phyloP scores from a whole-genome alignment of 2,888 invertebrate genomes.

The Nezara viridula region DNA sequence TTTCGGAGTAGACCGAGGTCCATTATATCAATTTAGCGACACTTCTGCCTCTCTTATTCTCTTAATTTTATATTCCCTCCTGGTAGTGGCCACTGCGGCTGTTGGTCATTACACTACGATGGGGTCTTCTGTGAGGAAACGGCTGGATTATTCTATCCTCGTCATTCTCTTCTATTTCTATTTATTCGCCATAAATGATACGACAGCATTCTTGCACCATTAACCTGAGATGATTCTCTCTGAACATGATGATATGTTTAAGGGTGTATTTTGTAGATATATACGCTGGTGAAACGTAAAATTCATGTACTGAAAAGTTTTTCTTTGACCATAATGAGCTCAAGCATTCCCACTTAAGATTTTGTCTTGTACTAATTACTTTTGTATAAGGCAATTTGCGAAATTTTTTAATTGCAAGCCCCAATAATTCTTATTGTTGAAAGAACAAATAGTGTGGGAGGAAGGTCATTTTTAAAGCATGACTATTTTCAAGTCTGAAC shows the following conservation, averaged over 20 bases:
- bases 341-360: too few relatives aligned
- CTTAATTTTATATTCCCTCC: slow-evolving; percentile 26
- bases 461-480: too few relatives aligned
- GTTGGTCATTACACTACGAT: not conserved
- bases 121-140: not conserved
- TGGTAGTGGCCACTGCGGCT: not conserved
- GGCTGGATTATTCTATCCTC: not conserved
- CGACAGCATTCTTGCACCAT: not conserved
- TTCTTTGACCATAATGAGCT: too few relatives aligned
- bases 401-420: too few relatives aligned
- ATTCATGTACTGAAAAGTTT: too few relatives aligned
- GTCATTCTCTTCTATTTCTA: not conserved
- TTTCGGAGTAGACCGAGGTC: slow-evolving; percentile 13
- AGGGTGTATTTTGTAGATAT: too few relatives aligned
- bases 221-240: not conserved
- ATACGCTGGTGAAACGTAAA: too few relatives aligned
- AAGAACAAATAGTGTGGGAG: too few relatives aligned
- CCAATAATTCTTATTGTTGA: too few relatives aligned
- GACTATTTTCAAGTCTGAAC: too few relatives aligned
- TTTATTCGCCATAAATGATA: not conserved
- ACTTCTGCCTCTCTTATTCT: not conserved
- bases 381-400: too few relatives aligned
- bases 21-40: slow-evolving; percentile 47
- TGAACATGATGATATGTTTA: not conserved
- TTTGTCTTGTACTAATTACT: too few relatives aligned